A percentile compares a stretch with the other conserved stretches of the same genome.
phyloP scores from a whole-genome alignment of 2,888 invertebrate genomes.

The Phorcus lineatus region DNA sequence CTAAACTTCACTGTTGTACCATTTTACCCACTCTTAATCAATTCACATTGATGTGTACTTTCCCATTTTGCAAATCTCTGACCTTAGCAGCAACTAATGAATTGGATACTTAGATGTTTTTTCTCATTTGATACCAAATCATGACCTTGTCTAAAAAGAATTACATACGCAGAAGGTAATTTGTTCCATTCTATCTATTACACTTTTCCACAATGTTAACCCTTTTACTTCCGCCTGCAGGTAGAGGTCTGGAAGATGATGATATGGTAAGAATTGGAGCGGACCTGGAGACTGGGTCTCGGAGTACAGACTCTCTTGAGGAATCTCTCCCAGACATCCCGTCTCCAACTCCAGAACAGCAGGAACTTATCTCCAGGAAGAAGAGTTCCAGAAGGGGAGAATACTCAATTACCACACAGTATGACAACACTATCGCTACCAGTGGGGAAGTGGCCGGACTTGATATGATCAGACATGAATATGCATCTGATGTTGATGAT shows the following conservation, averaged over 20 bases:
- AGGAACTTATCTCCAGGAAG: conserved; percentile 6
- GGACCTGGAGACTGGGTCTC: conserved; percentile 63
- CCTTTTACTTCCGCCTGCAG: background rate
- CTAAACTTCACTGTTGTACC: too few relatives aligned
- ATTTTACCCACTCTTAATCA: too few relatives aligned
- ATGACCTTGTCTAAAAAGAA: too few relatives aligned
- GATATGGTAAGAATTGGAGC: conserved; percentile 44
- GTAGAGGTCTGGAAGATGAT: background rate
- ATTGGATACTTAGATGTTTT: too few relatives aligned
- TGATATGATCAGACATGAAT: background rate
- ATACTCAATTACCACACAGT: conserved; percentile 11
- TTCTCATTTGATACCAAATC: too few relatives aligned
- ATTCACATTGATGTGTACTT: too few relatives aligned
- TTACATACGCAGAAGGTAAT: too few relatives aligned
- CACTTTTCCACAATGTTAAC: background rate
- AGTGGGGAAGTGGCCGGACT: conserved; percentile 29
- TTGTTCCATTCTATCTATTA: too few relatives aligned
- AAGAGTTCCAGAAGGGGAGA: conserved; percentile 29
- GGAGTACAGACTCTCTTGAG: conserved; percentile 69
- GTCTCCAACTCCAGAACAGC: conserved; percentile 46
- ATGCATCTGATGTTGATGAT: conserved; percentile 1
- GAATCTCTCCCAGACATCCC: conserved; percentile 58
- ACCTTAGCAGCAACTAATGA: too few relatives aligned
- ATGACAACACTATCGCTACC: conserved; percentile 1
- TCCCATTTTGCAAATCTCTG: too few relatives aligned